Percentiles rank a stretch among this genome's conserved stretches.
phyloP scores from a whole-genome alignment of 2,888 invertebrate genomes.

The Uropetala carovei region DNA sequence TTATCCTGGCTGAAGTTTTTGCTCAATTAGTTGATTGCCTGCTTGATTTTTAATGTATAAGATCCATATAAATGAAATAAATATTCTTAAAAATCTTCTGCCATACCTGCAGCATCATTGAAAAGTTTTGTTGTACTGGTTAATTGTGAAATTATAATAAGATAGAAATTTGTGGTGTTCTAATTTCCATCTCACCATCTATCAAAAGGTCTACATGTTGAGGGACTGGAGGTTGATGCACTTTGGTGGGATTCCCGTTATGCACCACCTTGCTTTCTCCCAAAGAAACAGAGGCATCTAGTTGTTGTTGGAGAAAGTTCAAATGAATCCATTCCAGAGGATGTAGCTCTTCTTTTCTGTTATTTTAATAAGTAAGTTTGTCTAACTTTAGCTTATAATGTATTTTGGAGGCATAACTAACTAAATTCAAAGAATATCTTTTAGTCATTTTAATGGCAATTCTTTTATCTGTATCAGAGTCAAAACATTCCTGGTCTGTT shows the following conservation, averaged over 20 bases:
- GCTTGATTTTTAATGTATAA: too few relatives aligned
- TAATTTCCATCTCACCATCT: slow-evolving; percentile 69
- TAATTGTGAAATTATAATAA: background rate
- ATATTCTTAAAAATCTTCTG: too few relatives aligned
- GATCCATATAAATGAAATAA: too few relatives aligned
- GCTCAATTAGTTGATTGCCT: too few relatives aligned
- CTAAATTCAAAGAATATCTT: too few relatives aligned
- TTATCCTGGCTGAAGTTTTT: too few relatives aligned
- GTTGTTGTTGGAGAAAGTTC: background rate
- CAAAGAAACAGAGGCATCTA: slow-evolving; percentile 73
- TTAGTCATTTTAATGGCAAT: too few relatives aligned
- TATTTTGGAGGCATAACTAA: background rate
- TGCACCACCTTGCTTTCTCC: slow-evolving; percentile 84
- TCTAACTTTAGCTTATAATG: background rate
- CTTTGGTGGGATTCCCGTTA: slow-evolving; percentile 89
- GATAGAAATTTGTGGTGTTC: background rate
- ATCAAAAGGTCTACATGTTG: slow-evolving; percentile 79
- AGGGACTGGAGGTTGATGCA: slow-evolving; percentile 86
- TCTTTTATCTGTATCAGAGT: too few relatives aligned
- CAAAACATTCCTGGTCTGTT: too few relatives aligned
- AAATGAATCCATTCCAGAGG: background rate
- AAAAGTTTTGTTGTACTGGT: background rate
- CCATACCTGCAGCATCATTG: background rate
- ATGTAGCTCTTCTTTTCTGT: slow-evolving; percentile 48
- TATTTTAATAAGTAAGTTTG: slow-evolving; percentile 54